Evolutionary conservation across 2,113 vertebrate genomes (phyloP).

Genomic region (Raja brachyura): DNA sequence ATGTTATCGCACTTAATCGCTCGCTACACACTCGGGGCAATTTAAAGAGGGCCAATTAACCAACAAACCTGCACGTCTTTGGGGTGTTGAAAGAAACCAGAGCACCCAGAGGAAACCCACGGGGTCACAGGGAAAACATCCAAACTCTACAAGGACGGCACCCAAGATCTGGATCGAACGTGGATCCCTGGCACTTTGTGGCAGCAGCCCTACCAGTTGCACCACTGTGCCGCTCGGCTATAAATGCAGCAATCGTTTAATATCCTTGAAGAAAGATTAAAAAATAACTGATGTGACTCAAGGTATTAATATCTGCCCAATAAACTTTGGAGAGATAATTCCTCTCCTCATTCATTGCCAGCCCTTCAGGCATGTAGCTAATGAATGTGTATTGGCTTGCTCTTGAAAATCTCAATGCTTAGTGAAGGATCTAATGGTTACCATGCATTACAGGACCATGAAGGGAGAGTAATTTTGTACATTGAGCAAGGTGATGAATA

Average conservation of each 20-base stretch:
- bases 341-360: neutral
- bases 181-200: no score
- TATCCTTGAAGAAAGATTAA: conserved; percentile 8
- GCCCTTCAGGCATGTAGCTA: conserved; percentile 15
- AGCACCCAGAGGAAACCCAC: no score
- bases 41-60: no score
- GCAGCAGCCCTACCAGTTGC: no score
- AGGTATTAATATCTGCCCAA: neutral
- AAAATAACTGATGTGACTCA: neutral
- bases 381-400: conserved; percentile 10
- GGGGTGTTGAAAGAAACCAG: no score
- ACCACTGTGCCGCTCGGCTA: neutral
- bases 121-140: no score
- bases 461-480: conserved; percentile 14
- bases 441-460: neutral
- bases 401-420: conserved; percentile 16
- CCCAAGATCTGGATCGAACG: no score
- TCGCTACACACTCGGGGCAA: no score
- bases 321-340: conserved; percentile 6
- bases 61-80: no score
- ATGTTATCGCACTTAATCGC: no score
- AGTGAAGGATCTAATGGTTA: conserved; percentile 4
- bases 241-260: neutral
- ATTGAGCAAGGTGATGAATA: neutral
- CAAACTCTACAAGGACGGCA: no score